Evolutionary conservation across 53 echinoderm and acorn worm species (phyloP), one percentile per base, ranked within the genome.

Genomic region (Echinarachnius parma): DNA sequence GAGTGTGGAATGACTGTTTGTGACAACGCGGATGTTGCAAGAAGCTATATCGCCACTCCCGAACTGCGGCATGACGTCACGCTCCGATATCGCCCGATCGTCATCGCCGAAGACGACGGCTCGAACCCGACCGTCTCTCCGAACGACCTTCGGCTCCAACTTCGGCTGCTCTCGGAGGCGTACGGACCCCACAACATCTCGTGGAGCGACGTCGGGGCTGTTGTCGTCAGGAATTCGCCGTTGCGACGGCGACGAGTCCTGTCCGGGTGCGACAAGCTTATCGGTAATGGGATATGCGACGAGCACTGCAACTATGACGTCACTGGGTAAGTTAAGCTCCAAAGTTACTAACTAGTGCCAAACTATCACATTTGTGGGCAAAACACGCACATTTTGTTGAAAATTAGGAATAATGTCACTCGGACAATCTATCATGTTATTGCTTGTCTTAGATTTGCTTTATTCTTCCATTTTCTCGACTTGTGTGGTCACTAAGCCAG

Each of bases 1-100:
- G 56, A 76, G 20, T 96, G 98, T 46, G 98, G 98, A 9, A 44
- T 91, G 24, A 96, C 98, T 0, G 75, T 95, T 5, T 96, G 98
- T 35, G 98, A 96, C 32, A 78, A 87, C 26, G 85, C 84, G 9
- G 67, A 79, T 18, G 66, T 96, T 5, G 83, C 85, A 7, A 48
- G 64, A 46, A 82, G 85, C 29, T 96, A 91, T 62, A 69, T 75
- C 45, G 31, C 53, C 21, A 71, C 81, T 13, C 47, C 33, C 2
- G 59, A 75, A 9, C 79, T 96, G 14, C 71, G 85, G 13, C 29
- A 44, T 1, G 48, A 36, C 13, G 89, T 86, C 31, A 63, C 45
- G 2, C 44, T 91, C 22, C 78, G 79, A 46, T 96, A 91, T 31
- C 70, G 86, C 32, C 77, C 79, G 33, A 86, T 98, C 21, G 80